Conservation (phyloP, 1,140 invertebrate species). For the Drosophila navojoa region DNA sequence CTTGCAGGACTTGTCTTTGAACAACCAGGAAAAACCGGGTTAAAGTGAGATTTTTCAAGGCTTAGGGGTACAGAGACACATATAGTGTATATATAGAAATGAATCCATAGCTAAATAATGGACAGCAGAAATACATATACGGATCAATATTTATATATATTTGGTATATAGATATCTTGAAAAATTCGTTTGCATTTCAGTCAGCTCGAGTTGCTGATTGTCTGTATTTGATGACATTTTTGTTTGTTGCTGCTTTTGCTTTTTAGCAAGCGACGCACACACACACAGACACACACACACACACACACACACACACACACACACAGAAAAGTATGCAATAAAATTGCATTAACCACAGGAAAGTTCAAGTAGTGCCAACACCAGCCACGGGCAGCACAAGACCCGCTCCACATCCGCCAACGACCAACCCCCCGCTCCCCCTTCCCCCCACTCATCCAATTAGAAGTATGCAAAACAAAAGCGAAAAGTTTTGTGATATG, state of each 20-base stretch:
- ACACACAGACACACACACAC: conserved; percentile 23
- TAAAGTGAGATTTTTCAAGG: too few species aligned
- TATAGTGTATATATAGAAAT: too few species aligned
- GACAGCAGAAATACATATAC: too few species aligned
- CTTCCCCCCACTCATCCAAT: conserved; percentile 26
- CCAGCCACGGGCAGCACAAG: too few species aligned
- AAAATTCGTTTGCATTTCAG: too few species aligned
- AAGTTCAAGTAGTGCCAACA: conserved; percentile 32
- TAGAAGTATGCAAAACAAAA: conserved; percentile 34
- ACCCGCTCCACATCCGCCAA: too few species aligned
- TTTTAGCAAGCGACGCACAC: conserved; percentile 18
- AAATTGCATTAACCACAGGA: conserved; percentile 66
- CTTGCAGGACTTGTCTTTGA: too few species aligned
- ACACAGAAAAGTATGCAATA: conserved; percentile 69
- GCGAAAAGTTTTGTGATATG: conserved; percentile 33
- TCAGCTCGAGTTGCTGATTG: background rate
- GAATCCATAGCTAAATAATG: too few species aligned
- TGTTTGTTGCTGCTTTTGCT: conserved; percentile 17
- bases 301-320: conserved; percentile 17
- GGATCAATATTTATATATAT: too few species aligned
- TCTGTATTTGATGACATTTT: conserved; percentile 35
- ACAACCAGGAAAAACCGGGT: too few species aligned
- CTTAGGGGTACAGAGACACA: too few species aligned
- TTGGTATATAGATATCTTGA: background rate
- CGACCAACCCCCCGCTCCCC: background rate